These are phyloP conservation scores for Liposcelis brunnea DNA, from an alignment of 2,888 invertebrate species.

Conservation along the genomic window DNA sequence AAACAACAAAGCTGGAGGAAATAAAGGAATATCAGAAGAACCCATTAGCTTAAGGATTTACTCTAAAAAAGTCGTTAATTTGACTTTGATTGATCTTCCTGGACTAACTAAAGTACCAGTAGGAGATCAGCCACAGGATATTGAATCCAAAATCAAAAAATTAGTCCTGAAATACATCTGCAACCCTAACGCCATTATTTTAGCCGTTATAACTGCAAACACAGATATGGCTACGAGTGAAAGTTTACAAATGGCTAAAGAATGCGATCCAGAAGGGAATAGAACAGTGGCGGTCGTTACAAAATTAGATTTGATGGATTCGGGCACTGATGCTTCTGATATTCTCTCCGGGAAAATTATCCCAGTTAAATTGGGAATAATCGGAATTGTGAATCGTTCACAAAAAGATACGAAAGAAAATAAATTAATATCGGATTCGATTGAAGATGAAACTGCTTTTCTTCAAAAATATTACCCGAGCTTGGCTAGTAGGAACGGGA, in stretches of 20 bases:
- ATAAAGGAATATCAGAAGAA: constrained; percentile 39
- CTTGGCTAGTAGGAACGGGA: constrained; percentile 39
- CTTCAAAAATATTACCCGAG: constrained; percentile 41
- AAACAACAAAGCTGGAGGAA: constrained; percentile 36
- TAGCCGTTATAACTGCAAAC: constrained; percentile 44
- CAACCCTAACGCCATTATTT: constrained; percentile 41
- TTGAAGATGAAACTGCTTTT: constrained; percentile 40
- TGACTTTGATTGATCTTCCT: constrained; percentile 43
- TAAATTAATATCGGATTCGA: constrained; percentile 28
- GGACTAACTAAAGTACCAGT: constrained; percentile 44
- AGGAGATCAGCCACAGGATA: constrained; percentile 44
- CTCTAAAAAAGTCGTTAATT: constrained; percentile 36
- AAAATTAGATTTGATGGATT: constrained; percentile 48
- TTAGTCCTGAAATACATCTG: constrained; percentile 35
- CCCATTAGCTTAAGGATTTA: constrained; percentile 41
- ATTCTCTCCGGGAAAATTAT: constrained; percentile 41
- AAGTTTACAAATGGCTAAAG: constrained; percentile 38
- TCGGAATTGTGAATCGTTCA: constrained; percentile 45
- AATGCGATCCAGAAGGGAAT: constrained; percentile 38
- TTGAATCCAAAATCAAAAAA: constrained; percentile 36
- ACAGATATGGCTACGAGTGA: constrained; percentile 46
- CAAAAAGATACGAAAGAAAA: constrained; percentile 36
- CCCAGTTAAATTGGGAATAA: constrained; percentile 44
- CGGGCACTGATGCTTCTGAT: constrained; percentile 45
- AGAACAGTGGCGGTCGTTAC: constrained; percentile 44